phyloP scores from a whole-genome alignment of 2,797 vertebrate species.

The Brachymystax lenok region DNA sequence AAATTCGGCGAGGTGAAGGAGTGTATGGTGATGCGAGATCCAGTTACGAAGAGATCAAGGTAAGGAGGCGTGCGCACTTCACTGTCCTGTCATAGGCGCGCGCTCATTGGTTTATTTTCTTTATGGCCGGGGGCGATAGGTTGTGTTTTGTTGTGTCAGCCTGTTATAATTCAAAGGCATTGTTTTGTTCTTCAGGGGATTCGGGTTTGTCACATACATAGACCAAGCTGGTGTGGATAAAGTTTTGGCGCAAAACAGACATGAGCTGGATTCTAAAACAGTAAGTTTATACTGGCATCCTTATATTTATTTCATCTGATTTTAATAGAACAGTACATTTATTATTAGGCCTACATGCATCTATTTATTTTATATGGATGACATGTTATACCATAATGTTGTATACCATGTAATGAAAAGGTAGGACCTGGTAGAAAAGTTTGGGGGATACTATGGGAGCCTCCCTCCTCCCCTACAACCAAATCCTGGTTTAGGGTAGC shows the following conservation, averaged over 20 bases:
- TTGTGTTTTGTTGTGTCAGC: not conserved
- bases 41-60: conserved; percentile 96
- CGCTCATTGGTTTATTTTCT: conserved; percentile 45
- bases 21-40: conserved; percentile 97
- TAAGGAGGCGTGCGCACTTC: conserved; percentile 76
- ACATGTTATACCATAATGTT: not conserved
- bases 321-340: not conserved
- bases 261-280: conserved; percentile 97
- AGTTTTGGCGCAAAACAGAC: conserved; percentile 95
- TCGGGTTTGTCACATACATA: conserved; percentile 95
- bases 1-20: conserved; percentile 97
- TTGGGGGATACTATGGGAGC: conserved; percentile 58
- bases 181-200: conserved; percentile 80
- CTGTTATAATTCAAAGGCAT: conserved; percentile 19
- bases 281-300: conserved; percentile 73
- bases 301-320: not conserved
- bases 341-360: too few relatives aligned
- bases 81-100: conserved; percentile 60
- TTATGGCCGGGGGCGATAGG: not conserved
- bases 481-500: conserved; percentile 73
- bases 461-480: conserved; percentile 40
- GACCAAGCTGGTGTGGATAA: conserved; percentile 97
- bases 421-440: conserved; percentile 56
- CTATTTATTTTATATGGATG: not conserved
- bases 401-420: not conserved